These are phyloP conservation scores for Sebastes jordani DNA, from an alignment of 2,797 vertebrate genomes.

Conservation along the genomic window DNA sequence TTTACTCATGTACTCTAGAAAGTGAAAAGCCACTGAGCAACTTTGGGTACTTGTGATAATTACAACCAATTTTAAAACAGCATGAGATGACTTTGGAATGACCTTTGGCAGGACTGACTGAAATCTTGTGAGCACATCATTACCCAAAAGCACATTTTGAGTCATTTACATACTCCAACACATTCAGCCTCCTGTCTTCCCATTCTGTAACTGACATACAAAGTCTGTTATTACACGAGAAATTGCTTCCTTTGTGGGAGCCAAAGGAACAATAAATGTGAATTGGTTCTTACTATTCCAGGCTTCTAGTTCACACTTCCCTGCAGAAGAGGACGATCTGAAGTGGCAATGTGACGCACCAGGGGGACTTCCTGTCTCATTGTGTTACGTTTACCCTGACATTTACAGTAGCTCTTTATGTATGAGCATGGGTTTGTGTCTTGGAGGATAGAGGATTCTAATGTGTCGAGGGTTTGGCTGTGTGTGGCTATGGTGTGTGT, in stretches of 20 bases:
- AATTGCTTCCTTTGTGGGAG: not conserved
- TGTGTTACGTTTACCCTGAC: not conserved
- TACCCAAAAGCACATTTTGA: not conserved
- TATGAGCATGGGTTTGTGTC: not conserved
- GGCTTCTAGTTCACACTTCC: not conserved
- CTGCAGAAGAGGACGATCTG: not conserved
- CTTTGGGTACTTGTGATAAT: not conserved
- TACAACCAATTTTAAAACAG: not conserved
- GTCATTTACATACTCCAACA: not conserved
- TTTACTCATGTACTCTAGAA: not conserved
- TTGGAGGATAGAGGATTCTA: not conserved
- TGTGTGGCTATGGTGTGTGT: not conserved
- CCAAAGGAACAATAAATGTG: constrained; percentile 26
- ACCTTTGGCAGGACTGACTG: not conserved
- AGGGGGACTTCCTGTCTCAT: not conserved
- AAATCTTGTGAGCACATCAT: not conserved
- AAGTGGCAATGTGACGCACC: not conserved
- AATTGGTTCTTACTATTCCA: not conserved
- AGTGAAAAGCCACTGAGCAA: not conserved
- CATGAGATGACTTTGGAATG: not conserved
- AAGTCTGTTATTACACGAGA: not conserved
- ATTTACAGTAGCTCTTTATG: not conserved
- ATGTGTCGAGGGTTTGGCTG: not conserved
- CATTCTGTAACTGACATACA: not conserved
- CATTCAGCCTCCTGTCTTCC: not conserved